Percentiles rank a stretch among this genome's conserved stretches.
phyloP scores from a whole-genome alignment of 1,140 invertebrate genomes.

The Parapsyche elsis region DNA sequence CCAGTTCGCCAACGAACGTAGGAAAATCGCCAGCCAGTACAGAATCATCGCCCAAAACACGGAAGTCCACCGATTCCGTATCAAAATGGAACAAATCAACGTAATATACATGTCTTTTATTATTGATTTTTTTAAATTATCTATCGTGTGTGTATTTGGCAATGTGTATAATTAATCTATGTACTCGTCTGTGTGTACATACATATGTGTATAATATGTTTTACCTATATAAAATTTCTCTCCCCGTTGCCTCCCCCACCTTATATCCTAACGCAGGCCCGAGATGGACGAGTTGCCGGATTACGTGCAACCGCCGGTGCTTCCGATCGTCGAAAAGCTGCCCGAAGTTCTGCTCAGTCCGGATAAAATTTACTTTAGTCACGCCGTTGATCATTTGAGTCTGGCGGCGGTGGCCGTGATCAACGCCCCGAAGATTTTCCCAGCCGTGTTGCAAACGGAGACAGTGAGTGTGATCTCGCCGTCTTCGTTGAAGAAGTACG shows the following conservation, averaged over 20 bases:
- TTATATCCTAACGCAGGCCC: neutral
- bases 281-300: neutral
- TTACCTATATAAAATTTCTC: neutral
- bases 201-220: too few relatives aligned
- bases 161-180: conserved; percentile 14
- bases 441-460: neutral
- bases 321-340: neutral
- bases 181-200: too few relatives aligned
- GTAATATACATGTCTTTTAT: conserved; percentile 27
- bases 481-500: neutral
- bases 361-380: conserved; percentile 15
- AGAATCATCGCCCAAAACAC: conserved; percentile 59
- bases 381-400: neutral
- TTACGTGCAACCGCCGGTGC: neutral
- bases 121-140: neutral
- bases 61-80: conserved; percentile 6
- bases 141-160: conserved; percentile 8
- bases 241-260: neutral
- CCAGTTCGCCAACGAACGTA: conserved; percentile 49
- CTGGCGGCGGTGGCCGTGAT: neutral
- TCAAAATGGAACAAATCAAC: conserved; percentile 39
- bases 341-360: neutral
- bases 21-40: conserved; percentile 34
- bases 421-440: neutral
- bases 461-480: neutral